These are phyloP conservation scores for Pectinophora gossypiella DNA, from an alignment of 1,140 invertebrate genomes.

Conservation along the genomic window DNA sequence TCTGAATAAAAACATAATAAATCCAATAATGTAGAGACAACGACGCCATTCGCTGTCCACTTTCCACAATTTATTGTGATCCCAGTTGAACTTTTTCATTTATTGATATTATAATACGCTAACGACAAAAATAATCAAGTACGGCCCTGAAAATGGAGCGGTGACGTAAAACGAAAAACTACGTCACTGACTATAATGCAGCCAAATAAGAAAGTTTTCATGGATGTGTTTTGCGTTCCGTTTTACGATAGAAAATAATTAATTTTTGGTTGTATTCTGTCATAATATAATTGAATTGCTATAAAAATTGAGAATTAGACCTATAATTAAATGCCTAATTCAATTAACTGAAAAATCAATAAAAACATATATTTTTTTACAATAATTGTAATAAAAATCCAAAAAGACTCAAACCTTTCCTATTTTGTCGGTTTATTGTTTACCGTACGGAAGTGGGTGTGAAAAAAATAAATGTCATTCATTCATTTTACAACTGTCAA, in stretches of 20 bases:
- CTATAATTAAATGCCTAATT: too few relatives aligned
- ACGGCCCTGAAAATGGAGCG: slow-evolving; percentile 63
- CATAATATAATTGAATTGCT: not conserved
- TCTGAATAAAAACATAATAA: too few relatives aligned
- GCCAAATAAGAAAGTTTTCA: slow-evolving; percentile 27
- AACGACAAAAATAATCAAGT: slow-evolving; percentile 53
- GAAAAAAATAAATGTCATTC: slow-evolving; percentile 39
- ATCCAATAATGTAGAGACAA: too few relatives aligned
- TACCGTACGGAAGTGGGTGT: slow-evolving; percentile 28
- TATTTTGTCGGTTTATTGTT: slow-evolving; percentile 28
- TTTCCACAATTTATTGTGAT: slow-evolving; percentile 25
- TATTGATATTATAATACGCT: slow-evolving; percentile 43
- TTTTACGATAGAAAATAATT: too few relatives aligned
- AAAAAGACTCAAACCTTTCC: too few relatives aligned
- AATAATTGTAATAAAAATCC: too few relatives aligned
- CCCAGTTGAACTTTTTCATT: slow-evolving; percentile 28
- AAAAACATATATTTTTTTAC: too few relatives aligned
- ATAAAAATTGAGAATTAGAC: not conserved
- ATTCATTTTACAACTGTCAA: slow-evolving; percentile 60
- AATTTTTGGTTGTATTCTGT: not conserved
- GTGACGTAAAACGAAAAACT: slow-evolving; percentile 56
- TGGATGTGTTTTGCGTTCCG: slow-evolving; percentile 45
- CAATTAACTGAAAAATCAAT: too few relatives aligned
- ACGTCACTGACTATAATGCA: slow-evolving; percentile 55
- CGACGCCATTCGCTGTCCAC: not conserved